Conservation (phyloP, 2,113 vertebrate species). For the Syrrhaptes paradoxus region DNA sequence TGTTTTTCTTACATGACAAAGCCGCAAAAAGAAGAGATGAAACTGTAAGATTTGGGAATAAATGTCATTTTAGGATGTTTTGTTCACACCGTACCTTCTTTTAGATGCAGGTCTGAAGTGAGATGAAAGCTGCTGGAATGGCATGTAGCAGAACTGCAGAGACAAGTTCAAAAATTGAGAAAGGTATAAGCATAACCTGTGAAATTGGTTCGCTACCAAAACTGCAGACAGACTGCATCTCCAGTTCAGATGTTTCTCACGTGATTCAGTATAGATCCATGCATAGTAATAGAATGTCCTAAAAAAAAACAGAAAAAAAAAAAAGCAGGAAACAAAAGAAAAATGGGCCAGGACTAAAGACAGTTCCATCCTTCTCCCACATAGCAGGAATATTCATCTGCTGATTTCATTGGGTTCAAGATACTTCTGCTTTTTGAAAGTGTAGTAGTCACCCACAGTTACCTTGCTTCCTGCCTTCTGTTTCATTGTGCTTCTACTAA, state of each 20-base stretch:
- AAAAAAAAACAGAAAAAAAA: background rate
- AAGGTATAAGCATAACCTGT: background rate
- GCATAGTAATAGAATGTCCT: background rate
- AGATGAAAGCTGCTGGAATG: background rate
- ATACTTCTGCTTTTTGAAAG: conserved; percentile 17
- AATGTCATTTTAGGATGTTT: background rate
- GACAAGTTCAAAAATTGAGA: background rate
- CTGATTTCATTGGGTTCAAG: conserved; percentile 11
- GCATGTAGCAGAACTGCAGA: background rate
- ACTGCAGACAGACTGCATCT: background rate
- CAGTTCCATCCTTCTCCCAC: background rate
- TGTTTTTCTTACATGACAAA: background rate
- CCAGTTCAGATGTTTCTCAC: background rate
- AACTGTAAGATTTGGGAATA: background rate
- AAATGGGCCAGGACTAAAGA: background rate
- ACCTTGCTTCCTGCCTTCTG: conserved; percentile 49
- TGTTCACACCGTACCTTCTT: background rate
- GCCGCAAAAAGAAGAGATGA: background rate
- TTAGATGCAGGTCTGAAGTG: background rate
- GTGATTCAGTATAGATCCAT: background rate
- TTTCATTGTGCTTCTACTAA: conserved; percentile 30
- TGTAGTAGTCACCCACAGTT: conserved; percentile 47
- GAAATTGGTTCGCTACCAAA: background rate
- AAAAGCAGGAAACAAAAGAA: background rate
- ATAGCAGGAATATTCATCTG: background rate